phyloP scores from a whole-genome alignment of 2,113 vertebrate genomes.

The Pycnonotus jocosus region DNA sequence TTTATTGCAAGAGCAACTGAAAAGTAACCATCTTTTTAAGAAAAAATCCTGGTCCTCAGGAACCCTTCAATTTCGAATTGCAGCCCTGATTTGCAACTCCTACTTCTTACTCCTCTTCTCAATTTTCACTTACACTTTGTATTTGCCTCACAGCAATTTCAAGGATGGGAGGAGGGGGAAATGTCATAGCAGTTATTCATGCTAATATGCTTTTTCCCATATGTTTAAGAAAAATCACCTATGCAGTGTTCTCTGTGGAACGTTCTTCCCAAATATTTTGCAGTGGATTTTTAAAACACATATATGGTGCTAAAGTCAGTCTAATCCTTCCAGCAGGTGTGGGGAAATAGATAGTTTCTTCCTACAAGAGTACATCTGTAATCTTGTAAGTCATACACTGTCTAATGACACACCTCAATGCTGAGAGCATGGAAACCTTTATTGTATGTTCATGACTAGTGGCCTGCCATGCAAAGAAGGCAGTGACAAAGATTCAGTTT shows the following conservation, averaged over 20 bases:
- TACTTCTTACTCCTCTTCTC: neutral
- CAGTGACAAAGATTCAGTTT: neutral
- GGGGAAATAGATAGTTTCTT: neutral
- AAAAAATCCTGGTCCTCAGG: neutral
- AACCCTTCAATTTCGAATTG: neutral
- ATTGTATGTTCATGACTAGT: neutral
- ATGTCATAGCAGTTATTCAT: constrained; percentile 14
- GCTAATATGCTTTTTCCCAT: constrained; percentile 24
- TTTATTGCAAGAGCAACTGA: neutral
- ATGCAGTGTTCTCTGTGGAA: neutral
- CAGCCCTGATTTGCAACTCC: neutral
- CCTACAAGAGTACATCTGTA: neutral
- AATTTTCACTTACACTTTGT: neutral
- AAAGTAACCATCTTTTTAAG: neutral
- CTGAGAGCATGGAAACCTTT: neutral
- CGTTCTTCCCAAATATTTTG: neutral
- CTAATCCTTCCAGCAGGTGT: neutral
- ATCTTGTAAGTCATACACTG: neutral
- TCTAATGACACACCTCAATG: neutral
- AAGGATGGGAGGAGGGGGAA: neutral
- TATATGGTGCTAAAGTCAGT: neutral
- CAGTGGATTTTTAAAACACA: neutral
- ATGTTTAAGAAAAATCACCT: constrained; percentile 33
- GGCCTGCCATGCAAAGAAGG: neutral
- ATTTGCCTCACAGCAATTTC: neutral